Percentiles rank a stretch among this genome's conserved stretches.
phyloP scores from a whole-genome alignment of 2,797 vertebrate genomes.

The Galago senegalensis region DNA sequence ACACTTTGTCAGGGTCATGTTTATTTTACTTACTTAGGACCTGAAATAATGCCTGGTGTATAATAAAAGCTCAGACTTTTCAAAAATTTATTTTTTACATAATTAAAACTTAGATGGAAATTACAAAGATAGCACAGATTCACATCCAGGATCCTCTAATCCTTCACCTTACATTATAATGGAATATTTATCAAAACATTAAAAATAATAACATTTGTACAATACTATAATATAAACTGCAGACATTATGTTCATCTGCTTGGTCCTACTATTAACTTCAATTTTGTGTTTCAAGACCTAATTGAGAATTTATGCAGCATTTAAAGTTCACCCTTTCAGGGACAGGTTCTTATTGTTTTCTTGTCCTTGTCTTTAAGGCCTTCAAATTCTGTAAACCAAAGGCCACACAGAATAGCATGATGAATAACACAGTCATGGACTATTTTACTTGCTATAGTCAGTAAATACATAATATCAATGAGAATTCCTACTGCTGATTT shows the following conservation, averaged over 20 bases:
- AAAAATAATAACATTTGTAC: not conserved
- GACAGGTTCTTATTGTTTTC: not conserved
- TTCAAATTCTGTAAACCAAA: not conserved
- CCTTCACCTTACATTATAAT: not conserved
- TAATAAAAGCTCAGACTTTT: not conserved
- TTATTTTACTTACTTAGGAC: not conserved
- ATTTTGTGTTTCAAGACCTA: not conserved
- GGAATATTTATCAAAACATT: not conserved
- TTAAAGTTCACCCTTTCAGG: not conserved
- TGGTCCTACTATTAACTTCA: not conserved
- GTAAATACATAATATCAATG: not conserved
- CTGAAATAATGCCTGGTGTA: not conserved
- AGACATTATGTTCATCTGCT: not conserved
- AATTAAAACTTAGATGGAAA: not conserved
- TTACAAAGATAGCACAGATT: not conserved
- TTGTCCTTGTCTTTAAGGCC: not conserved
- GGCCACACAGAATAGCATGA: not conserved
- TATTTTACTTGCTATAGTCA: not conserved
- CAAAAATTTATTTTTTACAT: not conserved
- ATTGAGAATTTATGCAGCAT: not conserved
- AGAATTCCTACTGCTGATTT: not conserved
- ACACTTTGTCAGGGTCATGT: not conserved
- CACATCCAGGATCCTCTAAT: not conserved
- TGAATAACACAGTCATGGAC: not conserved
- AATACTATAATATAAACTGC: not conserved